Evolutionary conservation across 2,888 invertebrate genomes (phyloP), one percentile per base, ranked within the genome.

Genomic region (Rhogogaster chlorosoma): DNA sequence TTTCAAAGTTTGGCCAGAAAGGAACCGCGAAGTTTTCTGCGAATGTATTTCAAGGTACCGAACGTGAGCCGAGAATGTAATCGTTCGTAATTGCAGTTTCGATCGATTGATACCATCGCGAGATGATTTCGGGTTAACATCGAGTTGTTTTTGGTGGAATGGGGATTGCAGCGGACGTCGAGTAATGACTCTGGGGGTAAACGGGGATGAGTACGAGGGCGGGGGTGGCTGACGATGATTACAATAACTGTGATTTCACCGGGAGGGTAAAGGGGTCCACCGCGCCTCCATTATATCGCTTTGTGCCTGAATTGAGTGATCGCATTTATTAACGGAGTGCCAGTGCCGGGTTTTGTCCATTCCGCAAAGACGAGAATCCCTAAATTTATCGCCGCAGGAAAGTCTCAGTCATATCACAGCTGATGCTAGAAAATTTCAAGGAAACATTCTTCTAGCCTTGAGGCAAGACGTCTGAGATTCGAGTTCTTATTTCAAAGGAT

Each of bases 121-220:
- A 90, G 91, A 93, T 93, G 93, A 93, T 93, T 93, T 93, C 92
- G 93, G 93, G 93, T 93, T 93, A 92, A 93, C 93, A 91, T 91
- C 89, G 91, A 93, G 92, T 93, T 93, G 92, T 93, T 93, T 93
- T 90, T 88, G 85, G 84, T 86, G 86, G 84, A 89, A 88, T 88
- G 90, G 89, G 91, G 91, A 88, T 90, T 89, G 91, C 85, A 90
- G 89, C 90, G 91, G 92, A 93, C 91, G 90, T 92, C 91, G 93
- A 93, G 92, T 93, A 93, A 93, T 93, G 93, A 92, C 93, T 93
- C 91, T 91, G 91, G 92, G 91, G 91, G 91, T 89, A 86, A 86
- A 88, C 83, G 87, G 85, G 84, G 86, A 83, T 38, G 85, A 84
- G 87, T 86, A 84, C 82, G 85, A 84, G 71, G 71, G 42, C n/a